These are phyloP conservation scores for Caenorhabditis sp. DNA, from an alignment of 2,888 invertebrate species.

Conservation along the genomic window DNA sequence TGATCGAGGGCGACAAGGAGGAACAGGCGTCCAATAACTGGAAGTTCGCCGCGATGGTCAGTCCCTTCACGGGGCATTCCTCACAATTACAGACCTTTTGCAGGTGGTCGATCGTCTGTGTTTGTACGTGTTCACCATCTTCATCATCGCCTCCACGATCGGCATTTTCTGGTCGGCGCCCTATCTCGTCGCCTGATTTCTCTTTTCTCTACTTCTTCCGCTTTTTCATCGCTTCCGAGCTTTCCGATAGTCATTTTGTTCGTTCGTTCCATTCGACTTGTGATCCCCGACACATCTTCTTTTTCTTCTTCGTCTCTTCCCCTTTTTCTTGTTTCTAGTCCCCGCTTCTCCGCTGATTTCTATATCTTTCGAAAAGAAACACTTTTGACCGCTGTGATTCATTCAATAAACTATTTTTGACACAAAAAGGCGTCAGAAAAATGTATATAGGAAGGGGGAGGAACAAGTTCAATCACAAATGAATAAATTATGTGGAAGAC, in stretches of 20 bases:
- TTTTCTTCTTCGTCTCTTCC: background rate
- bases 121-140: slow-evolving; percentile 77
- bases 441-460: background rate
- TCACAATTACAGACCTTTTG: background rate
- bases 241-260: slow-evolving; percentile 52
- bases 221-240: slow-evolving; percentile 42
- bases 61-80: background rate
- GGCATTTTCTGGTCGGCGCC: slow-evolving; percentile 79
- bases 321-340: background rate
- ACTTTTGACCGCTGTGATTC: slow-evolving; percentile 47
- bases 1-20: slow-evolving; percentile 77
- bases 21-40: slow-evolving; percentile 76
- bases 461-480: slow-evolving; percentile 19
- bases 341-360: background rate
- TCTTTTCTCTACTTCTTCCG: background rate
- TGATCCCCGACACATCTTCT: slow-evolving; percentile 41
- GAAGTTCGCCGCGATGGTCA: slow-evolving; percentile 75
- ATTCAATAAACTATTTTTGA: slow-evolving; percentile 23
- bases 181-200: slow-evolving; percentile 74
- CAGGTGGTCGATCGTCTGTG: slow-evolving; percentile 79
- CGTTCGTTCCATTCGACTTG: slow-evolving; percentile 22
- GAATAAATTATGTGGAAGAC: slow-evolving; percentile 14
- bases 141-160: slow-evolving; percentile 75
- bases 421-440: too few relatives aligned
- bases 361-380: slow-evolving; percentile 40